Evolutionary conservation across 2,797 vertebrate species (phyloP), one percentile per base, ranked within the genome.

Genomic region (Chiloscyllium punctatum): DNA sequence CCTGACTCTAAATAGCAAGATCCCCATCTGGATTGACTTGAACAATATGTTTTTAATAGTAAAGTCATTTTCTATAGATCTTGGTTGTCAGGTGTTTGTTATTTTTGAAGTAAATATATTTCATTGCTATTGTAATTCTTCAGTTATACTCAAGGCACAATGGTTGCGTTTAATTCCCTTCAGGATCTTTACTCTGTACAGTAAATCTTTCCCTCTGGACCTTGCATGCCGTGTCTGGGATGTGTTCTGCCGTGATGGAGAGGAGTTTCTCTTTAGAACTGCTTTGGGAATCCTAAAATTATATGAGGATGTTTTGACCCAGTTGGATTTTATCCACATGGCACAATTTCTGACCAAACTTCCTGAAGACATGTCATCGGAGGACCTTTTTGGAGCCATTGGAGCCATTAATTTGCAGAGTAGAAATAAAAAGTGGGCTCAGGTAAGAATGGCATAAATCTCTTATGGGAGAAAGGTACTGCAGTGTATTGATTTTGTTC

Each of bases 251-350:
- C 98, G 99, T 0, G 99, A 99, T 0, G 99, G 99, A 0, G 99
- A 99, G 96, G 99, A 99, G 97, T 99, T 98, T 18, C 96, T 99
- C 95, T 99, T 99, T 96, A 98, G 99, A 95, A 99, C 99, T 1
- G 99, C 98, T 0, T 97, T 99, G 96, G 99, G 98, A 79, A 98
- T 99, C 97, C 97, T 99, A 96, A 98, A 97, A 77, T 98, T 99
- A 48, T 99, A 98, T 91, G 98, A 99, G 97, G 99, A 99, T 94
- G 97, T 99, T 96, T 98, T 99, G 97, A 98, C 98, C 92, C 98
- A 98, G 97, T 99, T 99, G 99, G 99, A 99, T 98, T 99, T 99
- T 97, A 99, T 99, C 96, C 99, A 99, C 97, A 98, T 98, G 51
- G 99, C 99, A 0, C 99, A 99, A 97, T 99, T 99, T 98, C 98